phyloP scores from a whole-genome alignment of 2,888 invertebrate species.

The Bruchidius siliquastri region DNA sequence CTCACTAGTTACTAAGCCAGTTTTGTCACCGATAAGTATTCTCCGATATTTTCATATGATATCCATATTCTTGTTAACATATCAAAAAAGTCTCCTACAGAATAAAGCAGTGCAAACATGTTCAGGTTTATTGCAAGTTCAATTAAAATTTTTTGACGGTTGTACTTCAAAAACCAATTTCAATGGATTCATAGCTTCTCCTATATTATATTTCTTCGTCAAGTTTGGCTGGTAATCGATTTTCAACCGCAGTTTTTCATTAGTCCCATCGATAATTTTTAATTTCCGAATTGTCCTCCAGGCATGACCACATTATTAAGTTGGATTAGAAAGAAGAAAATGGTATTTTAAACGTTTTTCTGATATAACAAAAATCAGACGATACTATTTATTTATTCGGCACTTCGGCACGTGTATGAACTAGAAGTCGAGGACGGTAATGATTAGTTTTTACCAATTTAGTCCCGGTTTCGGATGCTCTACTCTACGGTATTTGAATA shows the following conservation, averaged over 20 bases:
- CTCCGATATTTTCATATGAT: too few species aligned
- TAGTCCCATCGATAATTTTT: neutral
- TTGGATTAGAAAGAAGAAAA: neutral
- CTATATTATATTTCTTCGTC: neutral
- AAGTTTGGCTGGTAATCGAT: neutral
- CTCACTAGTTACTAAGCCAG: too few species aligned
- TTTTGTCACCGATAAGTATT: too few species aligned
- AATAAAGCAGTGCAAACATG: too few species aligned
- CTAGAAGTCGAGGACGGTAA: neutral
- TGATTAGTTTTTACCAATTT: neutral
- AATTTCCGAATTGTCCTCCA: neutral
- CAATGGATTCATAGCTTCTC: neutral
- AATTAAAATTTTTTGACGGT: too few species aligned
- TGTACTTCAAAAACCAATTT: neutral
- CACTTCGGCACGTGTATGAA: neutral
- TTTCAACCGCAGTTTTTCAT: neutral
- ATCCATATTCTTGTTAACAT: too few species aligned
- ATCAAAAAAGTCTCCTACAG: too few species aligned
- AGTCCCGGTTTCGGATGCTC: too few species aligned
- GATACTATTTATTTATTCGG: neutral
- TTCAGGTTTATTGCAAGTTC: too few species aligned
- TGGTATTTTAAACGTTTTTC: neutral
- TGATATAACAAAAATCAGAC: neutral
- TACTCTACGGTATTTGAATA: too few species aligned
- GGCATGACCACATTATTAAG: neutral